Conservation (phyloP, 2,888 invertebrate species). For the Stenodera caucasica region DNA sequence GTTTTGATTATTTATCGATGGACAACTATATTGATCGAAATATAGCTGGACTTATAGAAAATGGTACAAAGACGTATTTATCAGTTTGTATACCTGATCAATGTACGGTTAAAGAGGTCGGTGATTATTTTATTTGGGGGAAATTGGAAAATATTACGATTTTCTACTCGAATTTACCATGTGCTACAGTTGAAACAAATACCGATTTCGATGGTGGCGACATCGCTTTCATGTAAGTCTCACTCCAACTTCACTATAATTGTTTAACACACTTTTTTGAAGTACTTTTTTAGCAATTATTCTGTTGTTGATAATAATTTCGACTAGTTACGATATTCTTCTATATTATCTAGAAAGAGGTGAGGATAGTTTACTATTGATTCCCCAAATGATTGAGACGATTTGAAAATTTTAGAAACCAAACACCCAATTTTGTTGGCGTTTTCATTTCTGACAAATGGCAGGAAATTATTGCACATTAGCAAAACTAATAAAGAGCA, state of each 20-base stretch:
- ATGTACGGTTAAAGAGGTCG: conserved; percentile 21
- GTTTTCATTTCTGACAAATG: conserved; percentile 41
- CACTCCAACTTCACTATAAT: background rate
- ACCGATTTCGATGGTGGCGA: conserved; percentile 12
- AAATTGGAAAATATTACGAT: background rate
- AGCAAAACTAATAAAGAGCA: conserved; percentile 35
- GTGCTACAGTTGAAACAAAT: conserved; percentile 13
- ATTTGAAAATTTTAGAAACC: conserved; percentile 30
- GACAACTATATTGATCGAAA: background rate
- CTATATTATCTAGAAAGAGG: conserved; percentile 6
- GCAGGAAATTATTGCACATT: conserved; percentile 36
- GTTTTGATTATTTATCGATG: background rate
- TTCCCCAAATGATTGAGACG: too few species aligned
- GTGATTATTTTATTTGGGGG: conserved; percentile 17
- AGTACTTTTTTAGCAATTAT: conserved; percentile 6
- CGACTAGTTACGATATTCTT: conserved; percentile 7
- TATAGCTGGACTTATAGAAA: background rate
- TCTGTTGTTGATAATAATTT: background rate
- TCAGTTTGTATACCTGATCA: conserved; percentile 20
- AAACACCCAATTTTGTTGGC: conserved; percentile 34
- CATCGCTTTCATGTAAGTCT: conserved; percentile 18
- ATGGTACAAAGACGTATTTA: background rate
- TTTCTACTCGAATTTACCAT: background rate
- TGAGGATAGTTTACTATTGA: background rate
- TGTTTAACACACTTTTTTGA: background rate